Percentiles rank a stretch among this genome's conserved stretches.
These are phyloP conservation scores for Sebastes elongatus DNA, from an alignment of 2,797 vertebrate genomes.

Conservation along the genomic window DNA sequence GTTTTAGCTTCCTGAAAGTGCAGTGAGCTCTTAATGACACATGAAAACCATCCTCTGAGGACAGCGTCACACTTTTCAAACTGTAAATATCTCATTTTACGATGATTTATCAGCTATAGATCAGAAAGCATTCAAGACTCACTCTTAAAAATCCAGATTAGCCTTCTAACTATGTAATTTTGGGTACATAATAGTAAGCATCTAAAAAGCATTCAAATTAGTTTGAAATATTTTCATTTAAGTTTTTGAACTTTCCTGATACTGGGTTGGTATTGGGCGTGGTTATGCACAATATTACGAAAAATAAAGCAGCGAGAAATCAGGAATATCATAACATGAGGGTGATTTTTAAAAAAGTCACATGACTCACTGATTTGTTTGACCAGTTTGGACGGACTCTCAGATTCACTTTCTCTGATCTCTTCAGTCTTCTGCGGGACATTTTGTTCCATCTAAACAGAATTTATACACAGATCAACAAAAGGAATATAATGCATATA, in stretches of 20 bases:
- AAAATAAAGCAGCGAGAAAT: background rate
- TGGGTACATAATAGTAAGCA: background rate
- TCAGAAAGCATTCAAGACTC: background rate
- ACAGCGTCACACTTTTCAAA: background rate
- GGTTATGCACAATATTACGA: background rate
- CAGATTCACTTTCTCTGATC: constrained; percentile 10
- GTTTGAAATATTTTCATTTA: background rate
- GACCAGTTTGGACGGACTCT: constrained; percentile 44
- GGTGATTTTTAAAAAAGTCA: background rate
- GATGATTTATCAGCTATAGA: background rate
- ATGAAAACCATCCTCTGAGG: background rate
- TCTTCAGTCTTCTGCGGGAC: constrained; percentile 27
- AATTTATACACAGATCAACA: background rate
- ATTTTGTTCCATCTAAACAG: constrained; percentile 46
- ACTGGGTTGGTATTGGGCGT: background rate
- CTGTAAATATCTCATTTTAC: background rate
- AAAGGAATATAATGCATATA: background rate
- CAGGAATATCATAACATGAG: background rate
- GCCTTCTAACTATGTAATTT: background rate
- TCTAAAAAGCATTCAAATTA: background rate
- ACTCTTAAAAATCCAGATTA: background rate
- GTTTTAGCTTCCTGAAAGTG: background rate
- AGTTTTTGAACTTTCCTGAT: background rate
- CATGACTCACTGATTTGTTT: constrained; percentile 75
- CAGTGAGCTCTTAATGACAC: background rate